These are phyloP conservation scores for Cryptotermes secundus DNA, from an alignment of 1,140 invertebrate genomes.

Conservation along the genomic window DNA sequence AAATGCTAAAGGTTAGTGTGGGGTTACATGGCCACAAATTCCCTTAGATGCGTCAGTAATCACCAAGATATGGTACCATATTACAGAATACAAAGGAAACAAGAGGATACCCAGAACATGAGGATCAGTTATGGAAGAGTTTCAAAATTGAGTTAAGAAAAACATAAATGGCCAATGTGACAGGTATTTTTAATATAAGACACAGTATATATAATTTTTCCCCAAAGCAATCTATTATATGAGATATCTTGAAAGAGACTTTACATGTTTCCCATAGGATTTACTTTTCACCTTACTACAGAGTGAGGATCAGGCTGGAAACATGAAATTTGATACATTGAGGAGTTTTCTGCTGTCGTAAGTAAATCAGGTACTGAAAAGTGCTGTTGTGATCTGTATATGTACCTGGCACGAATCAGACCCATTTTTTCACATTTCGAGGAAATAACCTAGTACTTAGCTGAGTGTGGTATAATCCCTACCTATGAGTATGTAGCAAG, in stretches of 20 bases:
- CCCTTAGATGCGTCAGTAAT: no score
- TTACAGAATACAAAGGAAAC: no score
- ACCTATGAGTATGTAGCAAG: neutral
- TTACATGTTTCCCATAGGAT: neutral
- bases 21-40: no score
- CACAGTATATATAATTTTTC: neutral
- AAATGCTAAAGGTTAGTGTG: no score
- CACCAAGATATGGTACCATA: no score
- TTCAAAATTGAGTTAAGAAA: neutral
- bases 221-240: neutral
- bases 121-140: no score
- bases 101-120: no score
- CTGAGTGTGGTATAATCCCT: neutral
- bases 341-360: slow-evolving; percentile 8
- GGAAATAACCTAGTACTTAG: neutral
- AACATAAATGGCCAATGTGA: neutral
- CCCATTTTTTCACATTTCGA: neutral
- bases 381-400: neutral
- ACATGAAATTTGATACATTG: slow-evolving; percentile 15
- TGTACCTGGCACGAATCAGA: neutral
- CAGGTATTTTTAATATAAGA: neutral
- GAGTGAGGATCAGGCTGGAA: neutral
- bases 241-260: neutral
- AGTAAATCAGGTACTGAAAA: neutral
- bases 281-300: neutral